Evolutionary conservation across 2,888 invertebrate genomes (phyloP).

Genomic region (Lagria hirta): DNA sequence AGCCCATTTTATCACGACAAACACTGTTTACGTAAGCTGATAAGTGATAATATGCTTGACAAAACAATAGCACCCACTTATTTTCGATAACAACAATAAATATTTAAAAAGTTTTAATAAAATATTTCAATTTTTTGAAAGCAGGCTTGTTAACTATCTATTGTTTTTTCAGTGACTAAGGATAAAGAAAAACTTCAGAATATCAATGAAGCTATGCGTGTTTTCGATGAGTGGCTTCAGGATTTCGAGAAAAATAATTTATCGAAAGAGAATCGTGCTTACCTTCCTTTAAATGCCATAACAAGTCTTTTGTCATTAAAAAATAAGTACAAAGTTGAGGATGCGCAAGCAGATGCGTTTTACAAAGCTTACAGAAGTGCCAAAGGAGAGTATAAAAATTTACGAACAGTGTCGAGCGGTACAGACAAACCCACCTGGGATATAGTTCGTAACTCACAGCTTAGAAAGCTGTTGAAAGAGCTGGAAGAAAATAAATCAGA

Average conservation of each 20-base stretch:
- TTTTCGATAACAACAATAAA: too few species aligned
- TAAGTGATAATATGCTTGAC: too few species aligned
- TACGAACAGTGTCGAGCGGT: slow-evolving; percentile 64
- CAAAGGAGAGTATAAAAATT: slow-evolving; percentile 72
- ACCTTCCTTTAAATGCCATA: slow-evolving; percentile 64
- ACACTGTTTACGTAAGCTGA: too few species aligned
- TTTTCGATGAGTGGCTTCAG: slow-evolving; percentile 73
- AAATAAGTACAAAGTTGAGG: slow-evolving; percentile 56
- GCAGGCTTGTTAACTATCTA: neutral
- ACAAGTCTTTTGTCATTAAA: slow-evolving; percentile 59
- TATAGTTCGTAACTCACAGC: slow-evolving; percentile 66
- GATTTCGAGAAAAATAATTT: slow-evolving; percentile 70
- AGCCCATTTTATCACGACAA: too few species aligned
- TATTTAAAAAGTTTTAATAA: too few species aligned
- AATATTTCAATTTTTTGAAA: neutral
- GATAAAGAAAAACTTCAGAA: slow-evolving; percentile 74
- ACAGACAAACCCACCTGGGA: slow-evolving; percentile 70
- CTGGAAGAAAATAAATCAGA: slow-evolving; percentile 64
- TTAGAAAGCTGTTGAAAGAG: slow-evolving; percentile 61
- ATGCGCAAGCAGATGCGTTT: slow-evolving; percentile 59
- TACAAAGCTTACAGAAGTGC: slow-evolving; percentile 64
- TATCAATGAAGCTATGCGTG: slow-evolving; percentile 70
- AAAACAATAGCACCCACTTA: too few species aligned
- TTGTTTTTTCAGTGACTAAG: slow-evolving; percentile 62
- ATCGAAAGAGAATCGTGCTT: slow-evolving; percentile 69